Evolutionary conservation across 2,888 invertebrate species (phyloP).

Genomic region (Notocelia uddmanniana): DNA sequence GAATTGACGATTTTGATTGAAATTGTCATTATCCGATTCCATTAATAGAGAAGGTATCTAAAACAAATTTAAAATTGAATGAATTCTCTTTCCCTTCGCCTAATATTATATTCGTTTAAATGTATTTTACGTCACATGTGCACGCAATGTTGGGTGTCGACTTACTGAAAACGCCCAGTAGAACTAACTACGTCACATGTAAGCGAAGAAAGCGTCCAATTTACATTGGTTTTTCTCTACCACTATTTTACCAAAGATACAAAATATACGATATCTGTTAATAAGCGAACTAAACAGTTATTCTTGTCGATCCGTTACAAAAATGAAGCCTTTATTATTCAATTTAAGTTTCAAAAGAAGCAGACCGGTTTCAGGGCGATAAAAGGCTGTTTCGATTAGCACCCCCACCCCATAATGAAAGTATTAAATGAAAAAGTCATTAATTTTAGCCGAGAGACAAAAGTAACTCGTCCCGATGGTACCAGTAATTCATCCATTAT

Average conservation of each 20-base stretch:
- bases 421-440: constrained; percentile 41
- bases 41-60: too few relatives aligned
- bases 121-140: too few relatives aligned
- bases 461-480: constrained; percentile 33
- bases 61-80: too few relatives aligned
- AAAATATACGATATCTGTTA: not conserved
- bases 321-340: constrained; percentile 7
- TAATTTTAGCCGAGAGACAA: constrained; percentile 40
- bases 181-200: too few relatives aligned
- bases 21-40: not conserved
- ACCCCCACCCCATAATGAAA: constrained; percentile 40
- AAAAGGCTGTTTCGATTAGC: constrained; percentile 39
- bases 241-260: not conserved
- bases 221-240: too few relatives aligned
- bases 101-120: too few relatives aligned
- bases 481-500: constrained; percentile 31
- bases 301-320: constrained; percentile 15
- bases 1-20: not conserved
- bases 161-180: too few relatives aligned
- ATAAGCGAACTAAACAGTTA: constrained; percentile 12
- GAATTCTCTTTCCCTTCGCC: too few relatives aligned
- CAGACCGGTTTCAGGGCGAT: constrained; percentile 30
- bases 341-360: constrained; percentile 25
- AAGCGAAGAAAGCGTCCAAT: too few relatives aligned
- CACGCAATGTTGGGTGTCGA: too few relatives aligned